Conservation (phyloP, 2,797 vertebrate species). For the Phylloscopus collybita region DNA sequence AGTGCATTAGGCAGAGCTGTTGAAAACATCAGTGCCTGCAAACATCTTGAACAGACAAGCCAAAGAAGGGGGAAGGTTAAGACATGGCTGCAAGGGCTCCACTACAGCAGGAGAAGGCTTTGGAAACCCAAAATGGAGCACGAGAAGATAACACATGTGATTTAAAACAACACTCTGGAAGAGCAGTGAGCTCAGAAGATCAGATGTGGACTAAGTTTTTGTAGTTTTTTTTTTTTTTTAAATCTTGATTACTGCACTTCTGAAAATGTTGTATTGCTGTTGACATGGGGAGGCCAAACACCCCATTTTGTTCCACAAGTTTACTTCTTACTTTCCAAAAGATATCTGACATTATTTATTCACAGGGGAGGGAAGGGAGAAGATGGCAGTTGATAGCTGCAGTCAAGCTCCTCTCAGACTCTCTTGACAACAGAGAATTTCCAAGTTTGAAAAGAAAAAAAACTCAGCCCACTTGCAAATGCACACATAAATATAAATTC, state of each 20-base stretch:
- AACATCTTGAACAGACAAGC: neutral
- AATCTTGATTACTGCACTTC: neutral
- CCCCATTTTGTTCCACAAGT: neutral
- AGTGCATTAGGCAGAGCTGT: neutral
- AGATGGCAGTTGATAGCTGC: neutral
- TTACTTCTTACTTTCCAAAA: conserved; percentile 5
- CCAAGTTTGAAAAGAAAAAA: neutral
- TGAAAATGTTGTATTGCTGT: neutral
- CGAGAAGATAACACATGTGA: rapidly evolving
- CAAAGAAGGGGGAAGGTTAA: neutral
- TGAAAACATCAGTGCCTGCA: neutral
- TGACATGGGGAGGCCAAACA: neutral
- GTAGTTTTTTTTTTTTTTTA: too few species aligned
- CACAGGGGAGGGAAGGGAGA: neutral
- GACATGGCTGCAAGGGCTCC: neutral
- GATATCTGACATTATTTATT: neutral
- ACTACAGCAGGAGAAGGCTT: neutral
- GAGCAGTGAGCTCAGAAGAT: neutral
- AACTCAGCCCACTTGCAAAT: neutral
- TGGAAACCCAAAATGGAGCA: neutral
- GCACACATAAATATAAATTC: conserved; percentile 16
- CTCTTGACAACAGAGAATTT: neutral
- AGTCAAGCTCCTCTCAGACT: neutral
- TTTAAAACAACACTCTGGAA: neutral
- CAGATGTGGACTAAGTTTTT: neutral